Conservation (phyloP, 23 tunicate species). For the Ascidia mentula region DNA sequence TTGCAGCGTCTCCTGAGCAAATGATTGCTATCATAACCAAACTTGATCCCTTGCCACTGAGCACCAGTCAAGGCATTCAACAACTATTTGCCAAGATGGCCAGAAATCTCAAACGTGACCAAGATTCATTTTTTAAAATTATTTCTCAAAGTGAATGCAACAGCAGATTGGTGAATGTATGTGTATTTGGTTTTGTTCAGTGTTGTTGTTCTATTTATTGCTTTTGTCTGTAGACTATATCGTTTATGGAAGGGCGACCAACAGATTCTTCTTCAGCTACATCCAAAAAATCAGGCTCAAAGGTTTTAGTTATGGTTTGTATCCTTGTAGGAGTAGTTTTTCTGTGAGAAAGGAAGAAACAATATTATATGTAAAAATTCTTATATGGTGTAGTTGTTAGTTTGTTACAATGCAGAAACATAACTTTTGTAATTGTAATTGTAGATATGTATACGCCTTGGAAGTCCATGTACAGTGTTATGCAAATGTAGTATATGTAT, state of each 20-base stretch:
- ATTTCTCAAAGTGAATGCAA: conserved; percentile 17
- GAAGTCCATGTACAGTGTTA: no score
- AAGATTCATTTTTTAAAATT: conserved; percentile 11
- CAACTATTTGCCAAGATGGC: conserved; percentile 39
- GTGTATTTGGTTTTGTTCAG: no score
- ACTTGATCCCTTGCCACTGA: conserved; percentile 53
- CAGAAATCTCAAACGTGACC: not conserved
- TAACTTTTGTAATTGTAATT: no score
- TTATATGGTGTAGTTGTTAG: no score
- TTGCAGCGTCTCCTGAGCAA: conserved; percentile 35
- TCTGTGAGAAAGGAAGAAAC: no score
- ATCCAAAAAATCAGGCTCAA: no score
- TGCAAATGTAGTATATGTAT: no score
- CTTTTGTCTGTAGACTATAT: not conserved
- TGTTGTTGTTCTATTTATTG: not conserved
- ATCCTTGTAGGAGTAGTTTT: no score
- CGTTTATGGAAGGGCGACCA: not conserved
- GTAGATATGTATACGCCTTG: no score
- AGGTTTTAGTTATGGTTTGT: no score
- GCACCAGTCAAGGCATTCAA: conserved; percentile 19
- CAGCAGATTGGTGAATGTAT: conserved; percentile 21
- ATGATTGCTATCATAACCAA: conserved; percentile 35
- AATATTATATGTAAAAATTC: no score
- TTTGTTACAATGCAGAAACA: no score
- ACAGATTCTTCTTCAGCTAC: not conserved